Conservation (phyloP, 2,888 invertebrate genomes). For the Rhorus exstirpatorius region DNA sequence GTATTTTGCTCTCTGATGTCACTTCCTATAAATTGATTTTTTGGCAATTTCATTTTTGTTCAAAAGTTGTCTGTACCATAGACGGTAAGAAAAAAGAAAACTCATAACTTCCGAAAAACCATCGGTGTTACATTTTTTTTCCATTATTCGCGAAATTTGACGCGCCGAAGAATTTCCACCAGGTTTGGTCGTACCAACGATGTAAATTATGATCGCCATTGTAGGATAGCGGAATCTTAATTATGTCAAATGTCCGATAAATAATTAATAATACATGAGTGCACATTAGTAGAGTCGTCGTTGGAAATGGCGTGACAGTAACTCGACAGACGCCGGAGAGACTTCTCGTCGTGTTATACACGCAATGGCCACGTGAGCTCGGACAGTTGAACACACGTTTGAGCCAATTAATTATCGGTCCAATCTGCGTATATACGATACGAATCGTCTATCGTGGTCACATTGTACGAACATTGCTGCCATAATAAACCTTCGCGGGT, state of each 20-base stretch:
- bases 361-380: background rate
- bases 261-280: background rate
- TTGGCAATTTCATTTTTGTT: background rate
- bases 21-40: background rate
- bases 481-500: conserved; percentile 24
- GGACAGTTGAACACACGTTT: conserved; percentile 4
- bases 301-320: conserved; percentile 3
- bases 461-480: conserved; percentile 27
- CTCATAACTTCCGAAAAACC: background rate
- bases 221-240: conserved; percentile 34
- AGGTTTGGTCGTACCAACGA: background rate
- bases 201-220: conserved; percentile 8
- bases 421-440: conserved; percentile 45
- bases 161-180: no score
- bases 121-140: no score
- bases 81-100: background rate
- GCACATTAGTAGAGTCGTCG: background rate
- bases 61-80: background rate
- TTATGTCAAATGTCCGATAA: conserved; percentile 19
- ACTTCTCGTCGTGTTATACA: background rate
- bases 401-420: conserved; percentile 50
- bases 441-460: conserved; percentile 34
- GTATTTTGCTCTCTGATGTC: conserved; percentile 42
- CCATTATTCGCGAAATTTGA: no score
- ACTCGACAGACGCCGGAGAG: background rate